A percentile compares a stretch with the other conserved stretches of the same genome.
Evolutionary conservation across 2,888 invertebrate genomes (phyloP).

Genomic region (Xestia sexstrigata): DNA sequence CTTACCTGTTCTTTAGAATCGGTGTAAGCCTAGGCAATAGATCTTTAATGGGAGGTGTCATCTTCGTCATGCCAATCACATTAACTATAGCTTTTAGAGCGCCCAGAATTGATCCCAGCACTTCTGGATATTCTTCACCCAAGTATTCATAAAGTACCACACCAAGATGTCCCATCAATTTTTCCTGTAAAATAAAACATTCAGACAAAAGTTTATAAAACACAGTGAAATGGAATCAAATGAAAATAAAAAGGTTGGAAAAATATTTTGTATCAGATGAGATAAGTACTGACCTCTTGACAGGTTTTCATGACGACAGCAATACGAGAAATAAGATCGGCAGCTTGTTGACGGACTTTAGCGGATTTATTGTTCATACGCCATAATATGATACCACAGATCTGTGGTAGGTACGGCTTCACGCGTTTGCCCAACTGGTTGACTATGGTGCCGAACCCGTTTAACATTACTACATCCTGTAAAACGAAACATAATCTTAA

Average conservation of each 20-base stretch:
- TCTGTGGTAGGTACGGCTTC: constrained; percentile 99
- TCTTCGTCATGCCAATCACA: constrained; percentile 99
- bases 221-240: background rate
- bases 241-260: background rate
- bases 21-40: constrained; percentile 98
- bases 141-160: constrained; percentile 99
- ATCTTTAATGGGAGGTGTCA: constrained; percentile 99
- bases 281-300: constrained; percentile 93
- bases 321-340: constrained; percentile 99
- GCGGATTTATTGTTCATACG: constrained; percentile 99
- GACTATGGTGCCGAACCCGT: constrained; percentile 99
- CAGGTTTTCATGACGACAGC: constrained; percentile 99
- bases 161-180: constrained; percentile 99
- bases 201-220: background rate
- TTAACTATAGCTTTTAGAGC: constrained; percentile 99
- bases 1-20: constrained; percentile 98
- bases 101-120: constrained; percentile 99
- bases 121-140: constrained; percentile 99
- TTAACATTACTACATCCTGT: constrained; percentile 99
- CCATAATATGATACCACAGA: constrained; percentile 99
- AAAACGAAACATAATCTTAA: constrained; percentile 46
- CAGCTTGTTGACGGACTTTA: constrained; percentile 99
- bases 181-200: constrained; percentile 92
- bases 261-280: background rate
- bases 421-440: constrained; percentile 99